These are phyloP conservation scores for Carassius auratus DNA, from an alignment of 2,113 vertebrate genomes.

Conservation along the genomic window DNA sequence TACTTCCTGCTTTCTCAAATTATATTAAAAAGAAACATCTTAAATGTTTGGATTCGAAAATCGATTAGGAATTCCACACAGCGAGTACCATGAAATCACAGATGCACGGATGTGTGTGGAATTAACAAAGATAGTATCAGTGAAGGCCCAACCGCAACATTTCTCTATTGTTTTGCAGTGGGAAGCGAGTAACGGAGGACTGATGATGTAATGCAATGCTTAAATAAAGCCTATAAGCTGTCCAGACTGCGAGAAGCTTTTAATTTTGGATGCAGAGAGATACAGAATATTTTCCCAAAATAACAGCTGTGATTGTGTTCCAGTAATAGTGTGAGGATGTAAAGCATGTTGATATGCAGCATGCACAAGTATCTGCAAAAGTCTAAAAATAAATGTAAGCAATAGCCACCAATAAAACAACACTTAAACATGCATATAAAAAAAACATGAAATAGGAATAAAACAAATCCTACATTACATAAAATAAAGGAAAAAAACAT, in stretches of 20 bases:
- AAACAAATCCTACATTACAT: no score
- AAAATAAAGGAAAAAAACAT: no score
- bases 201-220: conserved; percentile 14
- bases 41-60: conserved; percentile 53
- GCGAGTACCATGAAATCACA: conserved; percentile 25
- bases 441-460: no score
- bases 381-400: not conserved
- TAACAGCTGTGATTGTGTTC: conserved; percentile 7
- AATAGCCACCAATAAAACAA: no score
- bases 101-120: not conserved
- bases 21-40: conserved; percentile 62
- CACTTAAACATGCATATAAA: no score
- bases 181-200: not conserved
- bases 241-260: no score
- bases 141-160: not conserved
- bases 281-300: not conserved
- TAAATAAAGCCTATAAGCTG: conserved; percentile 22
- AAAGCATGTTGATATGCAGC: not conserved
- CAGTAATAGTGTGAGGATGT: not conserved
- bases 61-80: conserved; percentile 48
- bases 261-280: not conserved
- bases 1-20: conserved; percentile 57
- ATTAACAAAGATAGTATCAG: conserved; percentile 35
- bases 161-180: not conserved
- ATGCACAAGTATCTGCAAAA: not conserved